Conservation (phyloP, 2,113 vertebrate genomes). For the Toxotes jaculatrix region DNA sequence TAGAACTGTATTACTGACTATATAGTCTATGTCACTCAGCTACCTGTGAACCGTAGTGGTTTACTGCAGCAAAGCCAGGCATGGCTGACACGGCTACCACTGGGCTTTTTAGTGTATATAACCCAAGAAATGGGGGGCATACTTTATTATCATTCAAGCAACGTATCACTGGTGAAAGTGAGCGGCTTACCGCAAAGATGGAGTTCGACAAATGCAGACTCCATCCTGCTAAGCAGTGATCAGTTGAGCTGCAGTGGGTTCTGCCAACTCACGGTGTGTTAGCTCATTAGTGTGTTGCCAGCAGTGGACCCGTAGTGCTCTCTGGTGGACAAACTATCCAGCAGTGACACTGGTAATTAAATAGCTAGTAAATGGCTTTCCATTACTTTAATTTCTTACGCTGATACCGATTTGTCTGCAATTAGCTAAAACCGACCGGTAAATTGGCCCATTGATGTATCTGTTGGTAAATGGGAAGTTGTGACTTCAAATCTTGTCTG, state of each 20-base stretch:
- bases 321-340: not conserved
- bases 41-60: too few species aligned
- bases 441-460: not conserved
- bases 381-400: not conserved
- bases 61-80: too few species aligned
- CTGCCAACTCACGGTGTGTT: not conserved
- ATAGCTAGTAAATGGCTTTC: not conserved
- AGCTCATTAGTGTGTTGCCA: not conserved
- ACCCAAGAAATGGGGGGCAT: not conserved
- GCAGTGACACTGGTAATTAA: not conserved
- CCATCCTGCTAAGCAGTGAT: too few species aligned
- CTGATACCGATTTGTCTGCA: not conserved
- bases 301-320: not conserved
- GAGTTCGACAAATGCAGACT: not conserved
- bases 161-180: not conserved
- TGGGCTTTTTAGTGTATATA: not conserved
- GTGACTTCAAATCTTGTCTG: not conserved
- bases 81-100: not conserved
- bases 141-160: too few species aligned
- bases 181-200: not conserved
- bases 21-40: too few species aligned
- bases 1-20: too few species aligned
- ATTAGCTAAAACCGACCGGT: not conserved
- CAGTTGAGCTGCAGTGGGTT: not conserved
- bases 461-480: not conserved